phyloP scores from a whole-genome alignment of 2,797 vertebrate species.

The Triplophysa bombifrons region DNA sequence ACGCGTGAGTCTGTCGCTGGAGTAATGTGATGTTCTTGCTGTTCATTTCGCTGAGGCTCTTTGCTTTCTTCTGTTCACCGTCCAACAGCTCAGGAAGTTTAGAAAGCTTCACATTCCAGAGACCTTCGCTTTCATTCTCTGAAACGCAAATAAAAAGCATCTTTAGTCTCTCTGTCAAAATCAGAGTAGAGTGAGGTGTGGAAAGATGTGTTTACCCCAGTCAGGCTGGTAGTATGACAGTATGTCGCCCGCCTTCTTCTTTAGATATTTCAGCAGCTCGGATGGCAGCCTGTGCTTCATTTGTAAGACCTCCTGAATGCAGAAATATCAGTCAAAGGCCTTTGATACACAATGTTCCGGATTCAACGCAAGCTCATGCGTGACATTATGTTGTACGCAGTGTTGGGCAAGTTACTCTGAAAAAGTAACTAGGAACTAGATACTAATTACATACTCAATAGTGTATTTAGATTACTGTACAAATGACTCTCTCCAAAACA shows the following conservation, averaged over 20 bases:
- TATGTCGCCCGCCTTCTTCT: constrained; percentile 42
- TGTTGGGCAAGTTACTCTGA: no score
- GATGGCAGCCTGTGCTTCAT: constrained; percentile 52
- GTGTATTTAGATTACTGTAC: no score
- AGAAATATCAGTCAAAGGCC: neutral
- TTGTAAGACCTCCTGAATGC: constrained; percentile 33
- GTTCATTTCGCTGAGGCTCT: constrained; percentile 69
- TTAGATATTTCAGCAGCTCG: constrained; percentile 47
- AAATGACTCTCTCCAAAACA: no score
- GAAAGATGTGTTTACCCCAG: constrained; percentile 69
- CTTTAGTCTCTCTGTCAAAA: neutral
- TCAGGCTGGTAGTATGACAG: constrained; percentile 70
- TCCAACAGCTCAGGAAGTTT: constrained; percentile 78
- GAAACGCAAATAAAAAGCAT: constrained; percentile 7
- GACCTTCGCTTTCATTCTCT: constrained; percentile 81
- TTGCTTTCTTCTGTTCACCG: constrained; percentile 72
- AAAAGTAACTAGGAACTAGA: no score
- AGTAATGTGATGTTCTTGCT: constrained; percentile 72
- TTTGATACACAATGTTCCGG: neutral
- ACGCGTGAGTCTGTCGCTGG: constrained; percentile 77
- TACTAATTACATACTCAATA: no score
- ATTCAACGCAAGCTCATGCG: neutral
- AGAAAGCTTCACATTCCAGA: constrained; percentile 76
- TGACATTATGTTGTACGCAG: no score
- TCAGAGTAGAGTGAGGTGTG: neutral